Percentiles rank a stretch among this genome's conserved stretches.
phyloP scores from a whole-genome alignment of 1,140 invertebrate species.

The Cherax quadricarinatus region DNA sequence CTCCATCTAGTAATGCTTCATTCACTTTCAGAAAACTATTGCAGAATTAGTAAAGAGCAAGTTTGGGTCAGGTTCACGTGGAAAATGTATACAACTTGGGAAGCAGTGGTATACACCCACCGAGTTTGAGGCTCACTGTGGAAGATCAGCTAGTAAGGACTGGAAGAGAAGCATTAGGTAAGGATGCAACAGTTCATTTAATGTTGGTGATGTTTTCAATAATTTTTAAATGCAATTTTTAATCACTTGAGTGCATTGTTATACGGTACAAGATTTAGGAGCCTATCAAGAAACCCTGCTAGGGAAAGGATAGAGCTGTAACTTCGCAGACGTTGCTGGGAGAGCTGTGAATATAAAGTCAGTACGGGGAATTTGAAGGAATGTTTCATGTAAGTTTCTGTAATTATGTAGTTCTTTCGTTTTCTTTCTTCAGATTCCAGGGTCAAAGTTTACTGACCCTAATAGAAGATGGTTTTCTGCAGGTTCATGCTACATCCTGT shows the following conservation, averaged over 20 bases:
- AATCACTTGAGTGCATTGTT: too few relatives aligned
- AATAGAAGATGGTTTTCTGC: slow-evolving; percentile 57
- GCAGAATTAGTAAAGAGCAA: slow-evolving; percentile 48
- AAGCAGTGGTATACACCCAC: slow-evolving; percentile 60
- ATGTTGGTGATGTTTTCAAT: too few relatives aligned
- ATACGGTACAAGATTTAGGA: too few relatives aligned
- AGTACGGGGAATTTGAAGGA: too few relatives aligned
- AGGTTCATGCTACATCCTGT: slow-evolving; percentile 60
- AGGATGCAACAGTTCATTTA: background rate
- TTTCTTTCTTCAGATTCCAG: slow-evolving; percentile 44
- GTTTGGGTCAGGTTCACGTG: slow-evolving; percentile 60
- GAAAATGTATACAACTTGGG: slow-evolving; percentile 49
- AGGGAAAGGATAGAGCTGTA: too few relatives aligned
- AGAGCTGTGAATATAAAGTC: too few relatives aligned
- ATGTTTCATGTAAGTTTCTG: too few relatives aligned
- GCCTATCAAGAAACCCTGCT: too few relatives aligned
- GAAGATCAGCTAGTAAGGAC: slow-evolving; percentile 60
- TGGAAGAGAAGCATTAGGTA: slow-evolving; percentile 66
- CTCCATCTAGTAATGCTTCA: background rate
- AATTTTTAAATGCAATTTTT: too few relatives aligned
- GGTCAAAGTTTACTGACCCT: slow-evolving; percentile 54
- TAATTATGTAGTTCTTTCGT: too few relatives aligned
- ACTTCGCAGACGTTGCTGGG: too few relatives aligned
- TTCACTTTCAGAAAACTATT: slow-evolving; percentile 42
- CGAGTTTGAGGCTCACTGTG: slow-evolving; percentile 66